phyloP scores from a whole-genome alignment of 2,797 vertebrate genomes.

The Vultur gryphus region DNA sequence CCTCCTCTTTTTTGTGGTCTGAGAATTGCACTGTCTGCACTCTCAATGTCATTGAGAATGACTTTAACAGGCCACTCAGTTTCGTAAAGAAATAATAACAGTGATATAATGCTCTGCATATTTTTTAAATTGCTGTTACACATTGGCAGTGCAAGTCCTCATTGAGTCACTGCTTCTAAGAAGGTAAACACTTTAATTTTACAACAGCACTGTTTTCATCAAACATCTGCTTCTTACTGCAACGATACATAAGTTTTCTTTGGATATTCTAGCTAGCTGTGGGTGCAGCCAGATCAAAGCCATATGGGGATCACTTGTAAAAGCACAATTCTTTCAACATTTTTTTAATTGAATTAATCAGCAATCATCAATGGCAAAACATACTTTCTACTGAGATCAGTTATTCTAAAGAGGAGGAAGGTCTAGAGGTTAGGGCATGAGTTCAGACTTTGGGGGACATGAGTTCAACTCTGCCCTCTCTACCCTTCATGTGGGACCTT shows the following conservation, averaged over 20 bases:
- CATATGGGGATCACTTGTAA: slow-evolving; percentile 18
- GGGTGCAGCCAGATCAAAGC: background rate
- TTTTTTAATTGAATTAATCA: slow-evolving; percentile 11
- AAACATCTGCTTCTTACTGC: background rate
- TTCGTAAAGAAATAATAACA: background rate
- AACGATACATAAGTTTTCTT: background rate
- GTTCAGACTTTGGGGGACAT: background rate
- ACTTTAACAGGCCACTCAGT: background rate
- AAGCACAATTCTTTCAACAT: background rate
- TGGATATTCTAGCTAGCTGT: background rate
- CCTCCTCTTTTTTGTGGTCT: background rate
- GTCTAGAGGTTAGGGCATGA: background rate
- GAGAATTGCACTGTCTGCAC: background rate
- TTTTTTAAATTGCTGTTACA: background rate
- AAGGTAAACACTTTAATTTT: background rate
- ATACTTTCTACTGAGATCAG: background rate
- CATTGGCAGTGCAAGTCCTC: background rate
- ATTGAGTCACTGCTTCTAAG: background rate
- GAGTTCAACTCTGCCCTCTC: background rate
- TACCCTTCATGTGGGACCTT: background rate
- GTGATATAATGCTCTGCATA: background rate
- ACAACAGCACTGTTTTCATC: background rate
- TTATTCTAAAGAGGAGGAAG: background rate
- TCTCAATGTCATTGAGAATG: background rate
- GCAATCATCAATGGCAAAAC: background rate